Evolutionary conservation across 1,140 invertebrate species (phyloP).

Genomic region (Philotrypesis tridentata): DNA sequence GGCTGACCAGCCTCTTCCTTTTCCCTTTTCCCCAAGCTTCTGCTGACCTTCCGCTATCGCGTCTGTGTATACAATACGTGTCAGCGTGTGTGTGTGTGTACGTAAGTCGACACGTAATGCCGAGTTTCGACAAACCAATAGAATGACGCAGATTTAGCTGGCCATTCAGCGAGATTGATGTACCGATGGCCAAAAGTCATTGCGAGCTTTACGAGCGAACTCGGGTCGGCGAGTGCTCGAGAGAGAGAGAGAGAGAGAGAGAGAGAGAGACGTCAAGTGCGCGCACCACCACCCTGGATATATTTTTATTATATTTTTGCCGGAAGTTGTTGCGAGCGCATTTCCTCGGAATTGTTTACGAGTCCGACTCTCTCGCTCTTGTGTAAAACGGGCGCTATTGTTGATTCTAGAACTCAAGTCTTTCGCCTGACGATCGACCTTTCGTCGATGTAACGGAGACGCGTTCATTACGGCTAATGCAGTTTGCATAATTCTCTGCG

Average conservation of each 20-base stretch:
- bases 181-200: slow-evolving; percentile 3
- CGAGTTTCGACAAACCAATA: slow-evolving; percentile 26
- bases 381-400: neutral
- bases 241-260: no score
- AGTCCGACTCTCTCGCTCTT: no score
- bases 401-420: no score
- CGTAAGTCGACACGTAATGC: slow-evolving; percentile 35
- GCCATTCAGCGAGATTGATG: slow-evolving; percentile 12
- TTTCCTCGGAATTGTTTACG: neutral
- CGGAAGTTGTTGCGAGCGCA: neutral
- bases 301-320: neutral
- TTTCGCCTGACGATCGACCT: no score
- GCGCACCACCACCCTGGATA: neutral
- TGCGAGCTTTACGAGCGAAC: neutral
- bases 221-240: no score
- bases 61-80: neutral
- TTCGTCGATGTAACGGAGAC: no score
- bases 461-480: no score
- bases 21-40: neutral
- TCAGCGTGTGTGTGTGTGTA: neutral
- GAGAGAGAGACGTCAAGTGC: neutral
- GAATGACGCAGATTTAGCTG: slow-evolving; percentile 26
- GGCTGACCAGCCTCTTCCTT: neutral
- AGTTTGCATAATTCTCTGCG: no score
- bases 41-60: neutral